These are phyloP conservation scores for Rostratula benghalensis DNA, from an alignment of 2,113 vertebrate species.

Conservation along the genomic window DNA sequence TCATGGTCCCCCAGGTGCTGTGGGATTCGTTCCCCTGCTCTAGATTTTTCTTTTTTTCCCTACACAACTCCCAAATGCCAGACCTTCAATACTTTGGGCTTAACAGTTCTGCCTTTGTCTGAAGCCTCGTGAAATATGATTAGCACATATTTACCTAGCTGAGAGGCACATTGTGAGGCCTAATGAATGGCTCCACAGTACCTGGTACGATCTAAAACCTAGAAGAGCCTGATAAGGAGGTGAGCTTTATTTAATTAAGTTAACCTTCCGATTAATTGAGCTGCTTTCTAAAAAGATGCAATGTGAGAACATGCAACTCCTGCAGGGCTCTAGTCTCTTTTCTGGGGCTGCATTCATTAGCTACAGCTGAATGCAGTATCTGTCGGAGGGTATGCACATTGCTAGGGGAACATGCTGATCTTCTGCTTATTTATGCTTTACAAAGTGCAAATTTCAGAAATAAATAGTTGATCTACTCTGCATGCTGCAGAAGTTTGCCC, in stretches of 20 bases:
- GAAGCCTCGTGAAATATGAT: neutral
- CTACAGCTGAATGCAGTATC: neutral
- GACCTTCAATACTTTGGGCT: neutral
- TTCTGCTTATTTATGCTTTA: conserved; percentile 40
- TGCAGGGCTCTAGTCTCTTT: neutral
- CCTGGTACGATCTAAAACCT: neutral
- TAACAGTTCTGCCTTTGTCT: neutral
- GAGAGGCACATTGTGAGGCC: neutral
- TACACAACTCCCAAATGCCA: neutral
- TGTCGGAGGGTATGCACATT: neutral
- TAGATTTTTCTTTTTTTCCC: neutral
- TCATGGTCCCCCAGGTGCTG: accelerated
- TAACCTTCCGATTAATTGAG: conserved; percentile 43
- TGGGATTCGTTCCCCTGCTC: neutral
- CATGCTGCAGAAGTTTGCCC: neutral
- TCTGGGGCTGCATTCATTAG: neutral
- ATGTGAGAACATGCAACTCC: neutral
- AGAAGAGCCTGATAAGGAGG: conserved; percentile 8
- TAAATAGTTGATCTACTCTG: conserved; percentile 33
- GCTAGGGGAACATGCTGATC: neutral
- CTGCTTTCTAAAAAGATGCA: neutral
- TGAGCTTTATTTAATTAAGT: conserved; percentile 45
- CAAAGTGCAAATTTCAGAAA: conserved; percentile 53
- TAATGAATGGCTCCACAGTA: neutral
- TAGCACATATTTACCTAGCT: conserved; percentile 14